Percentiles rank a stretch among this genome's conserved stretches.
Evolutionary conservation across 2,888 invertebrate species (phyloP).

Genomic region (Caenorhabditis angaria): DNA sequence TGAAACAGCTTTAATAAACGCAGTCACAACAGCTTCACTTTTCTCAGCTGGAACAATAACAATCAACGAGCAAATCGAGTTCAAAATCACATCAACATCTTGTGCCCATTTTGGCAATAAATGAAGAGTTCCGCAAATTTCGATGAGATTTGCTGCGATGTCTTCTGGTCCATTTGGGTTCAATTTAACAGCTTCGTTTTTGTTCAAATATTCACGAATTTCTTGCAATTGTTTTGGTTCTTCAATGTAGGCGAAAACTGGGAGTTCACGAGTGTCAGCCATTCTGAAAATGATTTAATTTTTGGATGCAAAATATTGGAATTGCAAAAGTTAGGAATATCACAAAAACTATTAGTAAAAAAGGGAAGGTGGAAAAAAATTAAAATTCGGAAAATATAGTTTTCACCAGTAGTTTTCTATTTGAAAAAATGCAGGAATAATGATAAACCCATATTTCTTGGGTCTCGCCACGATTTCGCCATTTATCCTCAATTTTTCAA

Average conservation of each 20-base stretch:
- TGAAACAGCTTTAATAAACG: constrained; percentile 39
- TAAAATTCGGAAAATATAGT: background rate
- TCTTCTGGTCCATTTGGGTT: constrained; percentile 39
- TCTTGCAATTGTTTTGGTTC: constrained; percentile 76
- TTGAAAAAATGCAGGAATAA: background rate
- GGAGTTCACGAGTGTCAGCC: constrained; percentile 61
- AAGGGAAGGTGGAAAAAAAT: background rate
- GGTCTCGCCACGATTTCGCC: background rate
- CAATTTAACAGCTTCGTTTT: constrained; percentile 69
- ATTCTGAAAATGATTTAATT: constrained; percentile 27
- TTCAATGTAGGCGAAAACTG: constrained; percentile 63
- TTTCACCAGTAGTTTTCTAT: background rate
- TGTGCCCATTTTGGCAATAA: constrained; percentile 33
- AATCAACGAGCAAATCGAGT: constrained; percentile 95
- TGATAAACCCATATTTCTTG: background rate
- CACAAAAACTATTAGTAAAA: background rate
- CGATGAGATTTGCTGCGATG: constrained; percentile 44
- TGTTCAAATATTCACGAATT: constrained; percentile 87
- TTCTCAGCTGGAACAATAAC: constrained; percentile 86
- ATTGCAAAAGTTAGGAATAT: background rate
- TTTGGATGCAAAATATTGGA: background rate
- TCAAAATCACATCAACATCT: constrained; percentile 92
- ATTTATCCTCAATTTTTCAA: constrained; percentile 19
- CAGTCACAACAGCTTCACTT: constrained; percentile 83
- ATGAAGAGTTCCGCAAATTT: constrained; percentile 38